Base-by-base conservation (phyloP, 35 echinoderm and acorn worm species). In the Anneissia japonica region DNA sequence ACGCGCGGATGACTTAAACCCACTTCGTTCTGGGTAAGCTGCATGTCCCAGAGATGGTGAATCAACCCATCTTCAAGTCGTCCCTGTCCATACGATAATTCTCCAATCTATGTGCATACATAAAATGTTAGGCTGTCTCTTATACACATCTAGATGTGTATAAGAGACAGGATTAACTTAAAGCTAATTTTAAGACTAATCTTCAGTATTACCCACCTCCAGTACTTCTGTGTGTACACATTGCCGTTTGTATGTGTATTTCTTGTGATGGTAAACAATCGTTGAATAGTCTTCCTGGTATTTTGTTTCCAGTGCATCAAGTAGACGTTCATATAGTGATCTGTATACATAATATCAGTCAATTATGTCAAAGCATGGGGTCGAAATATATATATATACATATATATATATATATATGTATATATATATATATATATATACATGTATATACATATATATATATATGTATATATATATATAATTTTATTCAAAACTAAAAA, bases 61-160 rank as follows among this genome's bases (percentile, higher is more conserved):
- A 82, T 7, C 28, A 92, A 39, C 29, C 87, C 94, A 23, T 97
- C 90, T 39, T 90, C 83, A 21, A 97, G 84, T 3, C 88, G 76
- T 34, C 94, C 88, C 77, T 97, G 94, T 34, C 84, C 82, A 55
- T 97, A 97, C 26, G 74, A 92, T 21, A 97, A 46, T 55, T 97
- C 87, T 28, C 94, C 94, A 74, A 97, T 88, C 94, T 97, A 36
- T 41, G 4, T 31, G 34, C 46, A 13, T 21, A 30, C 3, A 83
- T n/a, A n/a, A n/a, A n/a, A n/a, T n/a, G n/a, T n/a, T n/a, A n/a
- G n/a, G n/a, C n/a, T n/a, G n/a, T n/a, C n/a, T n/a, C n/a, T n/a
- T n/a, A n/a, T n/a, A n/a, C n/a, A n/a, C n/a, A n/a, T n/a, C n/a
- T n/a, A n/a, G n/a, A n/a, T n/a, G n/a, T n/a, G n/a, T n/a, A n/a